Base-by-base conservation (phyloP, 1,140 invertebrate species). In the Dinothrombium tinctorium region DNA sequence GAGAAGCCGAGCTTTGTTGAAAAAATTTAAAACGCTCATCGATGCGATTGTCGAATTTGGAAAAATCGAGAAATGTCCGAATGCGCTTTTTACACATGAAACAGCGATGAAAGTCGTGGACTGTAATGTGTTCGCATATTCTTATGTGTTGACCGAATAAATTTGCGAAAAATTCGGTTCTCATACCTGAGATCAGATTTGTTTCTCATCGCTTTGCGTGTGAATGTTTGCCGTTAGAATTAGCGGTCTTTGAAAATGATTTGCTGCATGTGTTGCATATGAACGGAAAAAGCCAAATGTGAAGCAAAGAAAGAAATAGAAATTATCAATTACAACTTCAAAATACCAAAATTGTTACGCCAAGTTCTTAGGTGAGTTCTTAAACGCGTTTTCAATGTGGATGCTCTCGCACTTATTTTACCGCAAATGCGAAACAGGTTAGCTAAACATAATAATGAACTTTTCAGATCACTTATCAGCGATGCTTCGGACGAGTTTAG, bases 341-440 rank as follows among this genome's bases (percentile, higher is more conserved):
- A n/a, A 8, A n/a, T 9, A 7, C 26, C 8, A 28, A 28, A 28
- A 8, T n/a, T 28, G 8, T 29, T 42, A 58, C 46, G 90, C 53
- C 87, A 75, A 59, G 96, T 89, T 0, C 87, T 89, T 0, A 80
- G 84, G 58, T 98, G 90, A 0, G 89, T 96, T 25, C 89, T 65
- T 42, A 96, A 66, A 57, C 96, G 92, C 1, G 89, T 96, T 62
- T 96, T 90, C 28, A 96, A 64, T 1, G 86, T 95, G 53, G 79
- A 86, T 1, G 86, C 87, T 17, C 89, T 61, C 0, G 86, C 87
- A 60, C 94, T 94, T 1, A 82, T 86, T 61, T 94, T 92, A 22
- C 86, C 87, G 58, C 89, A 96, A 28, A 94, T 84, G 22, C 82
- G 66, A 55, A 89, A 96, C 23, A 69, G 49, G 52, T 70, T 70